These are phyloP conservation scores for Laupala kohalensis DNA, from an alignment of 1,140 invertebrate genomes.

Conservation along the genomic window DNA sequence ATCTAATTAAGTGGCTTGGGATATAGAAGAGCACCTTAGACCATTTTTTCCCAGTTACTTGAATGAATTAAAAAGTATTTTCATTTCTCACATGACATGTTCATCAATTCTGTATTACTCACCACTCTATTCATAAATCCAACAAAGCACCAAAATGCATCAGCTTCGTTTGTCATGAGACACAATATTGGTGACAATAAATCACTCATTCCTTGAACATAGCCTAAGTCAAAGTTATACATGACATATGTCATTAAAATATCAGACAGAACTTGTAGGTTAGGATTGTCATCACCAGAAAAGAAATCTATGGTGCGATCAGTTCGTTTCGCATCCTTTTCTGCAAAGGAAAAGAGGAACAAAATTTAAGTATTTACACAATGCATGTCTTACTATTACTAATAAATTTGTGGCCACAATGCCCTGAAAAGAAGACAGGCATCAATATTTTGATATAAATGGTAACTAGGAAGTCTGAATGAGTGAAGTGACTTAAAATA, in stretches of 20 bases:
- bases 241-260: slow-evolving; percentile 99
- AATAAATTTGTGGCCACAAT: too few relatives aligned
- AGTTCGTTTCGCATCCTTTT: slow-evolving; percentile 95
- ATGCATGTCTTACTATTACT: too few relatives aligned
- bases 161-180: slow-evolving; percentile 82
- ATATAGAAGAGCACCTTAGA: too few relatives aligned
- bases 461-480: too few relatives aligned
- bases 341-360: slow-evolving; percentile 36
- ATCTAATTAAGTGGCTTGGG: not conserved
- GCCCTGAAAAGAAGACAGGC: too few relatives aligned
- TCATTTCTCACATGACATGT: too few relatives aligned
- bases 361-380: too few relatives aligned
- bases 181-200: slow-evolving; percentile 84
- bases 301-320: slow-evolving; percentile 87
- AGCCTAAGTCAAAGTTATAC: slow-evolving; percentile 98
- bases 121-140: slow-evolving; percentile 96
- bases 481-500: too few relatives aligned
- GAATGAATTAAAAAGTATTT: too few relatives aligned
- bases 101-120: slow-evolving; percentile 20
- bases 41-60: too few relatives aligned
- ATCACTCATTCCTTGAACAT: slow-evolving; percentile 96
- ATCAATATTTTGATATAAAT: too few relatives aligned
- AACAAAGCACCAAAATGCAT: slow-evolving; percentile 99
- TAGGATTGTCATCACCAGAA: slow-evolving; percentile 79
- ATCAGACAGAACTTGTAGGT: slow-evolving; percentile 72